Evolutionary conservation across 2,797 vertebrate genomes (phyloP).

Genomic region (Craterocephalus amniculus): DNA sequence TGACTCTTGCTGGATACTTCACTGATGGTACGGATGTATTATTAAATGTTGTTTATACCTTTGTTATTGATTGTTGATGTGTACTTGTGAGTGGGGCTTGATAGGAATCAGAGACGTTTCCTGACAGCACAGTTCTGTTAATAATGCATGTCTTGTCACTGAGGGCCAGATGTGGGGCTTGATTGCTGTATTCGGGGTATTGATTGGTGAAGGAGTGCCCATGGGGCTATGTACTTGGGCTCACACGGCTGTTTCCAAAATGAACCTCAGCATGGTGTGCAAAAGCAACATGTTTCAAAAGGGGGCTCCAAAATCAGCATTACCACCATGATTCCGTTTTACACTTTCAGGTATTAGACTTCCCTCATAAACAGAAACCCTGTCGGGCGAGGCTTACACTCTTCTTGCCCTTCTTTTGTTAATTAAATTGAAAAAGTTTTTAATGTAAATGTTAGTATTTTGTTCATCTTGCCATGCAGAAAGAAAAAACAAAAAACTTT

Average conservation of each 20-base stretch:
- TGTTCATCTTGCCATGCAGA: background rate
- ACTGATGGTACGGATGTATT: constrained; percentile 11
- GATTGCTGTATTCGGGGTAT: constrained; percentile 72
- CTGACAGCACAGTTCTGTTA: constrained; percentile 65
- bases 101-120: constrained; percentile 64
- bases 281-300: constrained; percentile 13
- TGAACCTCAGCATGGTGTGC: constrained; percentile 17
- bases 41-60: constrained; percentile 9
- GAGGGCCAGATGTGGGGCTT: constrained; percentile 65
- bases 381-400: background rate
- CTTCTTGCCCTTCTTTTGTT: background rate
- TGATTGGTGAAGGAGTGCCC: constrained; percentile 62
- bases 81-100: constrained; percentile 25
- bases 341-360: constrained; percentile 6
- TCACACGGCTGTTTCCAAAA: constrained; percentile 52
- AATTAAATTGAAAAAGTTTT: too few species aligned
- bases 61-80: constrained; percentile 29
- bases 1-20: constrained; percentile 5
- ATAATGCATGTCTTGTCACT: constrained; percentile 78
- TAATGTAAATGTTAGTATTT: too few species aligned
- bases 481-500: too few species aligned
- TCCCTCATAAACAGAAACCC: background rate
- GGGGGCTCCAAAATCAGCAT: background rate
- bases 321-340: background rate
- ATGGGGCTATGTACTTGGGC: constrained; percentile 38